These are phyloP conservation scores for Lerema accius DNA, from an alignment of 1,140 invertebrate species.

Conservation along the genomic window DNA sequence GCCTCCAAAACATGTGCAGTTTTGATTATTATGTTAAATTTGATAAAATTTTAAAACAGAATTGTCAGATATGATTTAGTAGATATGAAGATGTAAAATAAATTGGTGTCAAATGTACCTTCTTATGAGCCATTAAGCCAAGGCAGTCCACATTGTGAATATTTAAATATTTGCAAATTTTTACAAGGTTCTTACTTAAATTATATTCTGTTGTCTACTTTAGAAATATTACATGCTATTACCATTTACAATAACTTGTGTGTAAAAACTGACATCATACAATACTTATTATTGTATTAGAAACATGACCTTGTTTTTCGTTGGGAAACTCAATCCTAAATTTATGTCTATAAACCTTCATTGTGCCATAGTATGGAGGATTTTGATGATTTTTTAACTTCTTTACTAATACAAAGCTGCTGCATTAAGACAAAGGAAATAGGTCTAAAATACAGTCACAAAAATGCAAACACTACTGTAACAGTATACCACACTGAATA, in stretches of 20 bases:
- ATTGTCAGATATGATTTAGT: neutral
- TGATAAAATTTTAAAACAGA: neutral
- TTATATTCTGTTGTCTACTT: constrained; percentile 31
- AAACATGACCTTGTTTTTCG: no score
- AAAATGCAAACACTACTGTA: no score
- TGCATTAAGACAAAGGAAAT: no score
- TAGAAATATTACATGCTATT: constrained; percentile 8
- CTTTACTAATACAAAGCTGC: no score
- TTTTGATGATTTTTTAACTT: no score
- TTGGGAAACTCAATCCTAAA: no score
- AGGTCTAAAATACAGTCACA: no score
- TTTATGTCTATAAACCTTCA: no score
- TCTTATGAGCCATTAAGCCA: constrained; percentile 57
- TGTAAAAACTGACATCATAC: neutral
- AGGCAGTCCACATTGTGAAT: constrained; percentile 62
- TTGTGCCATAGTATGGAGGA: no score
- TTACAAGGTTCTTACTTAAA: constrained; percentile 53
- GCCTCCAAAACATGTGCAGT: no score
- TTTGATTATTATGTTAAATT: constrained; percentile 21
- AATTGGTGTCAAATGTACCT: constrained; percentile 46
- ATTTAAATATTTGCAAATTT: constrained; percentile 71
- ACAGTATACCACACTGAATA: no score
- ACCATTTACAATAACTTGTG: neutral
- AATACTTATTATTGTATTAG: no score
- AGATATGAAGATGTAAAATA: neutral